phyloP scores from a whole-genome alignment of 2,113 vertebrate genomes.

The Amia ocellicauda region DNA sequence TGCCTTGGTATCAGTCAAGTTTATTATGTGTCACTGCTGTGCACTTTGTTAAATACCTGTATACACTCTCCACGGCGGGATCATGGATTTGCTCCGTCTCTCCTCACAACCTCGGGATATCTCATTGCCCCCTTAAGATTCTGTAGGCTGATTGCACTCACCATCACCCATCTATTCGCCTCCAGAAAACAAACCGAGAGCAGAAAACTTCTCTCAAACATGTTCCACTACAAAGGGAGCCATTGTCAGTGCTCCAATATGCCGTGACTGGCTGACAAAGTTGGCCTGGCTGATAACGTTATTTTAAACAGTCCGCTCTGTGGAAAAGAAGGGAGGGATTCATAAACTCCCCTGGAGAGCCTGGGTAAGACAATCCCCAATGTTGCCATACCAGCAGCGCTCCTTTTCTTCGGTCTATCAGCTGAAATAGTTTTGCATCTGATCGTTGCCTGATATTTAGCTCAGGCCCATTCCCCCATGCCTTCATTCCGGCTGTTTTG shows the following conservation, averaged over 20 bases:
- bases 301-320: conserved; percentile 46
- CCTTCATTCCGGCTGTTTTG: not conserved
- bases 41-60: not conserved
- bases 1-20: no score
- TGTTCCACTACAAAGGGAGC: conserved; percentile 52
- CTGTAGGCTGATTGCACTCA: conserved; percentile 33
- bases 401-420: conserved; percentile 40
- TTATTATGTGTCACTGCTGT: not conserved
- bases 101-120: conserved; percentile 15
- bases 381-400: conserved; percentile 44
- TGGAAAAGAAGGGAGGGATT: conserved; percentile 37
- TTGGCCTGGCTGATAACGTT: conserved; percentile 55
- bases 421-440: conserved; percentile 38
- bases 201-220: no score
- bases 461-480: conserved; percentile 8
- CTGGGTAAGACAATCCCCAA: conserved; percentile 55
- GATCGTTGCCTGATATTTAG: conserved; percentile 35
- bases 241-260: conserved; percentile 66
- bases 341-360: conserved; percentile 48
- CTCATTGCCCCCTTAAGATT: conserved; percentile 38
- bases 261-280: conserved; percentile 68
- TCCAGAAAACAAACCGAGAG: conserved; percentile 1
- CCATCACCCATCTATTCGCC: no score
- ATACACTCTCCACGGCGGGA: not conserved
- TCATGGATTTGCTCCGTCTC: not conserved